A percentile compares a stretch with the other conserved stretches of the same genome.
These are phyloP conservation scores for Murina feae DNA, from an alignment of 2,113 vertebrate genomes.

Conservation along the genomic window DNA sequence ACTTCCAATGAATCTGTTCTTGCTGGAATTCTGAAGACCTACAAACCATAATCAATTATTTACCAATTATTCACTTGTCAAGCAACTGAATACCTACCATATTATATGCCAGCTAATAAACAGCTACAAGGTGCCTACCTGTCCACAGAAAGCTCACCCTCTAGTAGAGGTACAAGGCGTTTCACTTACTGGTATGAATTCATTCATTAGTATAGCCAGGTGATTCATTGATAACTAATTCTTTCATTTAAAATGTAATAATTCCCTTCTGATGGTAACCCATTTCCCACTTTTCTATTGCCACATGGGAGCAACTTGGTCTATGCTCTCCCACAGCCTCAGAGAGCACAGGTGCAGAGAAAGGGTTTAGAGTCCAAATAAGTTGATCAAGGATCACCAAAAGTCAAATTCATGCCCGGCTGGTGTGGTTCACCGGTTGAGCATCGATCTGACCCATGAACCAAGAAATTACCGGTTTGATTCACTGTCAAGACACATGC, in stretches of 20 bases:
- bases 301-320: not conserved
- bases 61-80: not conserved
- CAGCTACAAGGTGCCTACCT: not conserved
- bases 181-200: not conserved
- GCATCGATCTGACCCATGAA: too few species aligned
- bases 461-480: too few species aligned
- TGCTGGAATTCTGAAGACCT: not conserved
- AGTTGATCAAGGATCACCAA: not conserved
- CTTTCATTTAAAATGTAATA: not conserved
- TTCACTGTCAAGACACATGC: too few species aligned
- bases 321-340: not conserved
- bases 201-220: not conserved
- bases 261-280: not conserved
- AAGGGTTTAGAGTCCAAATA: not conserved
- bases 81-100: not conserved
- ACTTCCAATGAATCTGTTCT: not conserved
- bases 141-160: not conserved
- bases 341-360: not conserved
- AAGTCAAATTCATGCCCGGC: not conserved
- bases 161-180: not conserved
- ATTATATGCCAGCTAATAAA: not conserved
- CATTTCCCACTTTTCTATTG: not conserved
- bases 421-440: too few species aligned
- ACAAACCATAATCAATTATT: not conserved
- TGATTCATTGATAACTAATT: not conserved